Percentiles rank a stretch among this genome's conserved stretches.
Conservation (phyloP, 2,113 vertebrate genomes). For the Motacilla alba region DNA sequence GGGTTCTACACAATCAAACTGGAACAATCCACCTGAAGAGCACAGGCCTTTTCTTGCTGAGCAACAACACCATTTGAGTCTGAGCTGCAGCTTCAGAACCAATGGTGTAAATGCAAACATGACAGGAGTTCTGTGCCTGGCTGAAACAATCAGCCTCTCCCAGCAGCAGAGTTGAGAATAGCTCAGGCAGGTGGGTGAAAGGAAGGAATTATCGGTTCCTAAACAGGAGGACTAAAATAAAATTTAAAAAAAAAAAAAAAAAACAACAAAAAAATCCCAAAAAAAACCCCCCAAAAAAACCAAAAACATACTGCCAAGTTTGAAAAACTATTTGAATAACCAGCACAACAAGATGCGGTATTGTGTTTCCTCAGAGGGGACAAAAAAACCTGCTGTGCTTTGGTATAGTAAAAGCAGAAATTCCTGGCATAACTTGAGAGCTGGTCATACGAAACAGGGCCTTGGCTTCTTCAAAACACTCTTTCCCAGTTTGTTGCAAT, state of each 20-base stretch:
- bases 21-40: not conserved
- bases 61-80: not conserved
- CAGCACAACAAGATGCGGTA: not conserved
- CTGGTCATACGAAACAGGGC: not conserved
- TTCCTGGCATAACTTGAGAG: conserved; percentile 15
- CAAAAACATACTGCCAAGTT: not conserved
- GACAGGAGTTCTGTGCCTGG: not conserved
- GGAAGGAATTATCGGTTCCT: not conserved
- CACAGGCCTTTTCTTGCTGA: not conserved
- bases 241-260: not conserved
- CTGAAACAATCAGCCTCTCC: not conserved
- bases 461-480: not conserved
- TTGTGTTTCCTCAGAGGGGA: not conserved
- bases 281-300: not conserved
- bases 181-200: not conserved
- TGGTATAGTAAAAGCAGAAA: conserved; percentile 3
- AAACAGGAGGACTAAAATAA: not conserved
- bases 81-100: not conserved
- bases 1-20: not conserved
- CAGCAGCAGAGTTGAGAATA: not conserved
- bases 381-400: not conserved
- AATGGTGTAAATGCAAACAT: not conserved
- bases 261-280: too few relatives aligned
- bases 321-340: conserved; percentile 37
- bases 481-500: not conserved